These are phyloP conservation scores for Cyanoliseus patagonus DNA, from an alignment of 2,113 vertebrate genomes.

Conservation along the genomic window DNA sequence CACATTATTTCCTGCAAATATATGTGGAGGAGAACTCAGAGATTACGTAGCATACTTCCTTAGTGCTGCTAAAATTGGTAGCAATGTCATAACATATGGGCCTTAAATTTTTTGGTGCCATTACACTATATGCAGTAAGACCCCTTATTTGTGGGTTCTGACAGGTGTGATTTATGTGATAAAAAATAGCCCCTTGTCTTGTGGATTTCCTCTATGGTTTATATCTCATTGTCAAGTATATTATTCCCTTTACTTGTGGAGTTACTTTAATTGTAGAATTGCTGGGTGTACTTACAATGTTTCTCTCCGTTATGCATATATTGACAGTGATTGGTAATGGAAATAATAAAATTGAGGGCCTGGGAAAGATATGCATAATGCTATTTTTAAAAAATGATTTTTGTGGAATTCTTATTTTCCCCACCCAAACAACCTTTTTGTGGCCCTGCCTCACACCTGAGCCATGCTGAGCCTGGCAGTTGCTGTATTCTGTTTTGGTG, in stretches of 20 bases:
- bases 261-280: background rate
- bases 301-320: background rate
- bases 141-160: background rate
- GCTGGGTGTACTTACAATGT: background rate
- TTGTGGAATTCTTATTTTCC: background rate
- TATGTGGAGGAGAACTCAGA: background rate
- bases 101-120: background rate
- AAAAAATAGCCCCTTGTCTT: background rate
- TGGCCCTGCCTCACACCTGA: background rate
- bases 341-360: background rate
- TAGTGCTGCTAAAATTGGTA: background rate
- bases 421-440: background rate
- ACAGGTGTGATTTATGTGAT: background rate
- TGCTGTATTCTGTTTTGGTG: fast-evolving
- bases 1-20: background rate
- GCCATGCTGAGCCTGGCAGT: background rate
- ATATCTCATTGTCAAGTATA: background rate
- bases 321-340: background rate
- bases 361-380: background rate
- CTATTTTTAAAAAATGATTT: background rate
- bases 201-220: background rate
- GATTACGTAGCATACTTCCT: background rate
- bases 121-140: background rate
- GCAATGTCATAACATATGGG: fast-evolving
- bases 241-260: background rate